Percentiles rank a stretch among this genome's conserved stretches.
Evolutionary conservation across 2,113 vertebrate species (phyloP).

Genomic region (Collichthys lucidus): DNA sequence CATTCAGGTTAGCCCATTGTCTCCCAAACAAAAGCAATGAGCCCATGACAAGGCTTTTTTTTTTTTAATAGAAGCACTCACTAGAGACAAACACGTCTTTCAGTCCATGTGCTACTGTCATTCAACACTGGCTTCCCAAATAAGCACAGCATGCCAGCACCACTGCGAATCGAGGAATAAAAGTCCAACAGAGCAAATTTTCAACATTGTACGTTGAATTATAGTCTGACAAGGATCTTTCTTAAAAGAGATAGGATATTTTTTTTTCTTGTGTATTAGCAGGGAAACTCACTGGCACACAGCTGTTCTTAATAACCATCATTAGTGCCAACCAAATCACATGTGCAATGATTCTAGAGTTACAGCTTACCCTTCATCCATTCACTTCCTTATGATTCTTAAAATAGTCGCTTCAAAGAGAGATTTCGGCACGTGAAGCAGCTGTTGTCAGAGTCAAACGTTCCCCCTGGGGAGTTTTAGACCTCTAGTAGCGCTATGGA

Average conservation of each 20-base stretch:
- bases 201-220: conserved; percentile 18
- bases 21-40: conserved; percentile 36
- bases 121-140: conserved; percentile 11
- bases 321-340: conserved; percentile 72
- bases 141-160: background rate
- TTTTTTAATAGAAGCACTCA: conserved; percentile 4
- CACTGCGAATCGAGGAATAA: background rate
- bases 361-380: conserved; percentile 35
- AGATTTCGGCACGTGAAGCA: conserved; percentile 15
- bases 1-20: conserved; percentile 37
- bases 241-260: conserved; percentile 15
- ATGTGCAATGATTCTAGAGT: conserved; percentile 44
- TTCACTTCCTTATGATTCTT: conserved; percentile 49
- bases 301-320: conserved; percentile 80
- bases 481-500: background rate
- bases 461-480: background rate
- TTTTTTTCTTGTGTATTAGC: conserved; percentile 30
- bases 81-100: background rate
- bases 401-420: conserved; percentile 37
- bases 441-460: conserved; percentile 19
- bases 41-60: conserved; percentile 2
- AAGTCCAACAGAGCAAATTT: conserved; percentile 9
- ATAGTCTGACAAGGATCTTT: conserved; percentile 35
- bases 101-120: background rate
- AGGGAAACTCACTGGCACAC: conserved; percentile 61